Base-by-base conservation (phyloP, 2,797 vertebrate genomes). In the Sebastes steindachneri region DNA sequence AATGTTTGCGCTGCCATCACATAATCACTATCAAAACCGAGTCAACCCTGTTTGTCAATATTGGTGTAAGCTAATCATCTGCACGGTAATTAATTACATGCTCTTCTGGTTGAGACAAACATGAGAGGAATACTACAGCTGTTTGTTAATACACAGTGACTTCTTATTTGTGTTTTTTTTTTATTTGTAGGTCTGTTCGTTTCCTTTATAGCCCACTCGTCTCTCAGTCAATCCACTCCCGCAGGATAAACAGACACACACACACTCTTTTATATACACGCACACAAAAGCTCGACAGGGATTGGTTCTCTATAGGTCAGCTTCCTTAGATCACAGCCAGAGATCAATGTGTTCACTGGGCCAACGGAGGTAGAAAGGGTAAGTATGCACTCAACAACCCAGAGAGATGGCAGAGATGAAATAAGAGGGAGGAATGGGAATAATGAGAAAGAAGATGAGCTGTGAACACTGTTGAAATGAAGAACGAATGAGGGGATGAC, bases 311-410 rank as follows among this genome's bases (percentile, higher is more conserved):
- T 77, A 81, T 84, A 85, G 92, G 88, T 92, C 88, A 90, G 82
- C 84, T 86, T 78, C 82, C 82, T 88, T 64, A 87, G 84, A 90
- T 84, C 75, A 64, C 54, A 76, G 86, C 21, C 2, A 82, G 60
- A 77, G 80, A 92, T 93, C 85, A 77, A 94, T 92, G 83, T 78
- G 83, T 72, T 78, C 80, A 64, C 41, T 53, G 68, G 76, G 85
- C 79, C 68, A 73, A n/a, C 31, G 57, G 68, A 73, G 75, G 82
- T 63, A 63, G 71, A 83, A 83, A 80, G 80, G 65, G 33, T 81
- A 81, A 85, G 79, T 66, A 64, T 73, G 70, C 77, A 72, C 81
- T 86, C 75, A 68, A 66, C 69, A 76, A 59, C 77, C 77, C 15
- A 73, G 33, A 35, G 53, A 82, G 75, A 76, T 37, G 85, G 69